These are phyloP conservation scores for Drosophila setosimentum DNA, from an alignment of 2,888 invertebrate genomes.

Conservation along the genomic window DNA sequence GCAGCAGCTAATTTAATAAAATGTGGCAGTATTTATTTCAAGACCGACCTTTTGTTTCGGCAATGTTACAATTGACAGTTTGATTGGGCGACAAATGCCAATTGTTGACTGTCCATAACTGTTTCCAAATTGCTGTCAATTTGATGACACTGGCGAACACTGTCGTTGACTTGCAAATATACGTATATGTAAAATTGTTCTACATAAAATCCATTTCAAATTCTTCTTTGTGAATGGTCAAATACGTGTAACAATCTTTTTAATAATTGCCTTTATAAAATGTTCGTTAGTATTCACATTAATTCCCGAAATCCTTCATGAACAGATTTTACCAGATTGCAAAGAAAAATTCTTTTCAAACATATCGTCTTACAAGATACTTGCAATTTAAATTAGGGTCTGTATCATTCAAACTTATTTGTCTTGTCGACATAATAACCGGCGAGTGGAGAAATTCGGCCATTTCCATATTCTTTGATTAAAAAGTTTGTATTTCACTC, in stretches of 20 bases:
- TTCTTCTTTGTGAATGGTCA: neutral
- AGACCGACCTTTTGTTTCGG: slow-evolving; percentile 5
- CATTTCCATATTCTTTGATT: neutral
- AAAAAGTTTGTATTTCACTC: neutral
- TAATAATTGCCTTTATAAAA: neutral
- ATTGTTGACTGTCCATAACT: slow-evolving; percentile 6
- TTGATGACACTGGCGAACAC: slow-evolving; percentile 7
- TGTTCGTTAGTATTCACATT: neutral
- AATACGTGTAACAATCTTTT: neutral
- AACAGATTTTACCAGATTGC: neutral
- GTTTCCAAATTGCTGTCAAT: slow-evolving; percentile 12
- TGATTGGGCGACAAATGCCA: slow-evolving; percentile 30
- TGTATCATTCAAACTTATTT: neutral
- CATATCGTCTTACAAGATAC: no score
- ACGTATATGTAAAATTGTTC: neutral
- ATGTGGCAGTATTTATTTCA: slow-evolving; percentile 11
- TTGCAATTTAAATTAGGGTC: no score
- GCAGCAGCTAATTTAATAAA: slow-evolving; percentile 16
- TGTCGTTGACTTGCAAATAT: slow-evolving; percentile 9
- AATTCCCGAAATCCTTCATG: neutral
- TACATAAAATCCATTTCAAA: neutral
- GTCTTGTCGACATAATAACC: neutral
- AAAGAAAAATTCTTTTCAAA: neutral
- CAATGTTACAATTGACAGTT: slow-evolving; percentile 28
- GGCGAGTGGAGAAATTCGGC: neutral